Conservation (phyloP, 2,888 invertebrate genomes). For the Melinaea menophilus region DNA sequence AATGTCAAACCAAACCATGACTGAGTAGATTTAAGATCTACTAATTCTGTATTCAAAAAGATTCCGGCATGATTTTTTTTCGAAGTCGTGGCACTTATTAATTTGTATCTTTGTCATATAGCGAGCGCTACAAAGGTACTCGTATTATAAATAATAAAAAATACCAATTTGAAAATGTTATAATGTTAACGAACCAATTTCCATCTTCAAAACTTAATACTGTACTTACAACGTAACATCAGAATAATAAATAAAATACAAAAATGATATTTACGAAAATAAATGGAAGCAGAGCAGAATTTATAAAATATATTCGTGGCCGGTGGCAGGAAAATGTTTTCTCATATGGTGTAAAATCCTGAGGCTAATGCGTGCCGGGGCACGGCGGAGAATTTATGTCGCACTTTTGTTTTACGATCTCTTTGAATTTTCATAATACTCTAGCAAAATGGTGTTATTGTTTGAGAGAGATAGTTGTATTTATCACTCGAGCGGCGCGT, state of each 20-base stretch:
- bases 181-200: background rate
- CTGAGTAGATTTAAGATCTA: too few relatives aligned
- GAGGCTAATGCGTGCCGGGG: constrained; percentile 63
- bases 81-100: too few relatives aligned
- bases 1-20: too few relatives aligned
- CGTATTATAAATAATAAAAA: background rate
- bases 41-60: too few relatives aligned
- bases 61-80: too few relatives aligned
- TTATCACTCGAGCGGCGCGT: constrained; percentile 35
- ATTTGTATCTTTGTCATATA: too few relatives aligned
- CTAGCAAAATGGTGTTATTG: constrained; percentile 41
- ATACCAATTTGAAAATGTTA: background rate
- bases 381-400: constrained; percentile 63
- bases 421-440: constrained; percentile 55
- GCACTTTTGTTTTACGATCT: constrained; percentile 71
- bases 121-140: background rate
- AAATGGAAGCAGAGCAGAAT: constrained; percentile 50
- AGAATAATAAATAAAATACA: background rate
- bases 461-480: constrained; percentile 41
- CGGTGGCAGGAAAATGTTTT: constrained; percentile 63
- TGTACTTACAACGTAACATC: background rate
- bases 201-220: too few relatives aligned
- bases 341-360: constrained; percentile 73
- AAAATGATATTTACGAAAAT: constrained; percentile 5
- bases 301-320: constrained; percentile 39